Base-by-base conservation (phyloP, 2,888 invertebrate genomes). In the Pristionchus fissidentatus region DNA sequence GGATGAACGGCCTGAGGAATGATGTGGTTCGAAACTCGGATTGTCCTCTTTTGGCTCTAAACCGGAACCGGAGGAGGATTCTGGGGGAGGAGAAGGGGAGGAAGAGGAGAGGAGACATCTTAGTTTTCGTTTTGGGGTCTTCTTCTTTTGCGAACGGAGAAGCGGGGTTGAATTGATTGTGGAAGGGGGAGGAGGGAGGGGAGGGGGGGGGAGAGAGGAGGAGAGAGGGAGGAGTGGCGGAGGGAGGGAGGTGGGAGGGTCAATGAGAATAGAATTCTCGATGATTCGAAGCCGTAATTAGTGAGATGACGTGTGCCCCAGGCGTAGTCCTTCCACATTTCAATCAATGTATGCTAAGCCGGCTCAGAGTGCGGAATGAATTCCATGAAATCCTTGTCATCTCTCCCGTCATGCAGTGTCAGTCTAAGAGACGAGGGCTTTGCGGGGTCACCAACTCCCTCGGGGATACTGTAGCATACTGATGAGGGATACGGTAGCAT, bases 151-250 rank as follows among this genome's bases (percentile, higher is more conserved):
- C 70, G 70, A 70, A 70, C 70, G 70, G 43, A 35, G 29, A 41
- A 35, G 70, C 29, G n/a, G n/a, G 5, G 70, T n/a, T 70, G 70
- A 70, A 70, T 70, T 70, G 70, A 70, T 70, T 70, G 70, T 70
- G 32, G 62, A 32, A 32, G 19, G 1, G 29, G 32, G 4, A 32
- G 32, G 60, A 29, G 29, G 13, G 60, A 60, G 8, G 22, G 57
- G 26, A 8, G 29, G 8, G n/a, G 57, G 1, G 57, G 7, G 22
- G 55, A n/a, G 3, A 55, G 4, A 22, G 55, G n/a, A 55, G 22
- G 55, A 55, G 55, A 26, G 4, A 70, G 43, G 19, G n/a, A 26
- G 19, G 22, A n/a, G 41, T 10, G 35, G n/a, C 29, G 1, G n/a
- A 66, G 60, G 32, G 60, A 66, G 29, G 62, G 55, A 55, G 55